Percentiles rank a stretch among this genome's conserved stretches.
Evolutionary conservation across 1,140 invertebrate genomes (phyloP).

Genomic region (Armadillidium nasatum): DNA sequence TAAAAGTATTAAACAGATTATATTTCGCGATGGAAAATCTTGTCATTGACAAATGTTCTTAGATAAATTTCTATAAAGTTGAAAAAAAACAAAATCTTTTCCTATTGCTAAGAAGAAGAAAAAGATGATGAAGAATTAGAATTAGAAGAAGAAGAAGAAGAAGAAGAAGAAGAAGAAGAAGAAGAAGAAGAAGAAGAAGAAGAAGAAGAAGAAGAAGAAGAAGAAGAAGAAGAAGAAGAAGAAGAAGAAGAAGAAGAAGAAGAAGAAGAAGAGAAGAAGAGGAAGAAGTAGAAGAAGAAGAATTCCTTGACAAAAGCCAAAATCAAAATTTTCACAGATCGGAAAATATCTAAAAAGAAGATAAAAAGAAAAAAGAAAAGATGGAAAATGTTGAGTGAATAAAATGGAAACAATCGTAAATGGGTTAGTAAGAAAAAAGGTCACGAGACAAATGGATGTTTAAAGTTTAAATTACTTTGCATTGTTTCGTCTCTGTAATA

Average conservation of each 20-base stretch:
- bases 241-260: neutral
- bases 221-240: constrained; percentile 9
- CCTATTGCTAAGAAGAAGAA: neutral
- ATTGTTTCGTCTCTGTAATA: too few species aligned
- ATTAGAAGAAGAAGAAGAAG: too few species aligned
- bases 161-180: neutral
- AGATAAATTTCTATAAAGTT: too few species aligned
- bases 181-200: neutral
- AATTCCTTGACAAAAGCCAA: neutral
- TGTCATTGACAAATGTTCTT: too few species aligned
- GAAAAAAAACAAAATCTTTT: too few species aligned
- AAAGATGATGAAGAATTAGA: neutral
- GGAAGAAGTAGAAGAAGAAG: neutral
- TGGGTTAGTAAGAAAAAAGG: too few species aligned
- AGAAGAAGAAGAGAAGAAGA: neutral
- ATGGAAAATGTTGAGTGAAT: too few species aligned
- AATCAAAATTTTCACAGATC: neutral
- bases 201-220: neutral
- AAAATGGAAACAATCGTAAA: too few species aligned
- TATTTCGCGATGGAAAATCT: too few species aligned
- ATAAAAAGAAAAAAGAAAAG: neutral
- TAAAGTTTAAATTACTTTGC: too few species aligned
- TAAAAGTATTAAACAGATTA: too few species aligned
- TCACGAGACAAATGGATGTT: too few species aligned
- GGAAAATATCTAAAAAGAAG: neutral